phyloP scores from a whole-genome alignment of 1,140 invertebrate species.

The Thaumatotibia leucotreta region DNA sequence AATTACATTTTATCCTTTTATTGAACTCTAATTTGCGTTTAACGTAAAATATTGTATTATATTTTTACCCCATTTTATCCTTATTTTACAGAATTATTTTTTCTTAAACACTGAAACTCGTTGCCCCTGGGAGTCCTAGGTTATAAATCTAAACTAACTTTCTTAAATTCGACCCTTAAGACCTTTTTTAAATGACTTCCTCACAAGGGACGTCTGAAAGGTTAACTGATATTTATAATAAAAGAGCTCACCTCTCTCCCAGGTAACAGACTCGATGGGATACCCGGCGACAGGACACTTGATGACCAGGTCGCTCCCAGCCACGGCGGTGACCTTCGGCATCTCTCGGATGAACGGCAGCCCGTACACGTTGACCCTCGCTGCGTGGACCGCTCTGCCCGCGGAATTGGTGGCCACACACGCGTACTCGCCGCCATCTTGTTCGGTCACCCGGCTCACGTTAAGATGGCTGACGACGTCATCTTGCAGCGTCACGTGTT shows the following conservation, averaged over 20 bases:
- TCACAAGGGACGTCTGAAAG: too few species aligned
- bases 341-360: constrained; percentile 92
- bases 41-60: too few species aligned
- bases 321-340: constrained; percentile 93
- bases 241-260: constrained; percentile 87
- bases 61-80: too few species aligned
- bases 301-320: constrained; percentile 89
- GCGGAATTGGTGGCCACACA: constrained; percentile 92
- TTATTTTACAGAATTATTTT: too few species aligned
- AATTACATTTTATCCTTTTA: too few species aligned
- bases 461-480: constrained; percentile 97
- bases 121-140: too few species aligned
- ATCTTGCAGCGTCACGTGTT: constrained; percentile 93
- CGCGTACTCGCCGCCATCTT: constrained; percentile 94
- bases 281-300: constrained; percentile 96
- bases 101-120: too few species aligned
- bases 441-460: constrained; percentile 90
- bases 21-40: too few species aligned
- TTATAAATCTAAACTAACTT: too few species aligned
- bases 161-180: too few species aligned
- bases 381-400: constrained; percentile 85
- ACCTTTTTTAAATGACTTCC: too few species aligned
- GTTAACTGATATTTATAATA: neutral
- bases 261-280: constrained; percentile 91
- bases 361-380: constrained; percentile 94